These are phyloP conservation scores for Romanogobio albipinnatus DNA, from an alignment of 2,113 vertebrate genomes.

Conservation along the genomic window DNA sequence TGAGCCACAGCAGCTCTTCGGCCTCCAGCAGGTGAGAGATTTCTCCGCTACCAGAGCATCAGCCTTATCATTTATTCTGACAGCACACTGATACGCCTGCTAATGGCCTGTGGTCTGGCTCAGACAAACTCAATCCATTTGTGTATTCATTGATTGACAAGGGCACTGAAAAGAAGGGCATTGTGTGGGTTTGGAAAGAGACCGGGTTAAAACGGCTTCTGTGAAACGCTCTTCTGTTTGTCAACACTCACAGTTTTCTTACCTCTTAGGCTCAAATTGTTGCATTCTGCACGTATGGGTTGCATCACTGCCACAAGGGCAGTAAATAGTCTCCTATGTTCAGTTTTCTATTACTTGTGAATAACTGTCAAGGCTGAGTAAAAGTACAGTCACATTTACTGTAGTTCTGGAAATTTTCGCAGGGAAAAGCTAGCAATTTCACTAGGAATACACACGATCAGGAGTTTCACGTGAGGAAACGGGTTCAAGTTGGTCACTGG, in stretches of 20 bases:
- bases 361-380: neutral
- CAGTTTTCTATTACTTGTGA: neutral
- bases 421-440: too few relatives aligned
- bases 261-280: neutral
- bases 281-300: neutral
- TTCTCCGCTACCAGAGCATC: neutral
- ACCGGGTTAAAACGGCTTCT: neutral
- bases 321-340: neutral
- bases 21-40: neutral
- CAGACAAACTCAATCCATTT: constrained; percentile 46
- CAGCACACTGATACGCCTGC: constrained; percentile 34
- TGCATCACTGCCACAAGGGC: neutral
- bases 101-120: constrained; percentile 43
- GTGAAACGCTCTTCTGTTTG: neutral
- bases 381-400: too few relatives aligned
- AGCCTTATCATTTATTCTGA: constrained; percentile 39
- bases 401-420: too few relatives aligned
- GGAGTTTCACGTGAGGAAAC: too few relatives aligned
- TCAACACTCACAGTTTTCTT: neutral
- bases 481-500: too few relatives aligned
- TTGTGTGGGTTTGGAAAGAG: constrained; percentile 9
- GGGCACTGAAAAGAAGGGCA: constrained; percentile 38
- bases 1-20: constrained; percentile 2
- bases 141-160: constrained; percentile 35
- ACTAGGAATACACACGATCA: too few relatives aligned